phyloP scores from a whole-genome alignment of 1,140 invertebrate species.

The Aradophagus sp. region DNA sequence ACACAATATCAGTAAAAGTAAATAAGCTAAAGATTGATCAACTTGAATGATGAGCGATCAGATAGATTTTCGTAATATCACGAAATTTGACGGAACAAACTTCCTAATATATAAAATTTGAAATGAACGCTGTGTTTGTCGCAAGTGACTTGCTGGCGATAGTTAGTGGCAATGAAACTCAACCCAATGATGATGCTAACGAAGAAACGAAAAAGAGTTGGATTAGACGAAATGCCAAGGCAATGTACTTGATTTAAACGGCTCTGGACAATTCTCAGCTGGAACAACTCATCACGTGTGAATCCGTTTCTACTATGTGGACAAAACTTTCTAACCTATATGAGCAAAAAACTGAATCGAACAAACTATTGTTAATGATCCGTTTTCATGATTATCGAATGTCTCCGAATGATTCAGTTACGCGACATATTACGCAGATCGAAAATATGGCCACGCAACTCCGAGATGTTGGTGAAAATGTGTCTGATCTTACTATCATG shows the following conservation, averaged over 20 bases:
- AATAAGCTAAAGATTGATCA: too few species aligned
- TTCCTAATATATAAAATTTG: slow-evolving; percentile 40
- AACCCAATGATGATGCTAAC: neutral
- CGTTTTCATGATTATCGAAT: slow-evolving; percentile 35
- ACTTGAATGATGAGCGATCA: slow-evolving; percentile 2
- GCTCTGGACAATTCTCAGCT: slow-evolving; percentile 17
- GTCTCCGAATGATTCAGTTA: slow-evolving; percentile 6
- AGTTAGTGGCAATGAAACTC: neutral
- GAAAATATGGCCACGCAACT: slow-evolving; percentile 30
- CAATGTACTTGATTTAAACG: slow-evolving; percentile 27
- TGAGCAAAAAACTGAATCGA: slow-evolving; percentile 29
- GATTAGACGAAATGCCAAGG: slow-evolving; percentile 26
- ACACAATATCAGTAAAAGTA: too few species aligned
- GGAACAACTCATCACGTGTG: slow-evolving; percentile 18
- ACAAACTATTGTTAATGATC: slow-evolving; percentile 27
- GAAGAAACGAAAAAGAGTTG: neutral
- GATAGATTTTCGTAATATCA: slow-evolving; percentile 17
- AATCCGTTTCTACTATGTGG: slow-evolving; percentile 40
- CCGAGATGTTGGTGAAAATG: slow-evolving; percentile 18
- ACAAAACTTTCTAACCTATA: slow-evolving; percentile 4
- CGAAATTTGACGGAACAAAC: slow-evolving; percentile 37
- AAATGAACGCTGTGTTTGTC: slow-evolving; percentile 30
- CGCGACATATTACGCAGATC: slow-evolving; percentile 26
- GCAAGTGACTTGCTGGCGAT: slow-evolving; percentile 4
- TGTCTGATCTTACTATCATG: slow-evolving; percentile 39